Percentiles rank a stretch among this genome's conserved stretches.
These are phyloP conservation scores for Chaetophractus vellerosus DNA, from an alignment of 2,797 vertebrate genomes.

Conservation along the genomic window DNA sequence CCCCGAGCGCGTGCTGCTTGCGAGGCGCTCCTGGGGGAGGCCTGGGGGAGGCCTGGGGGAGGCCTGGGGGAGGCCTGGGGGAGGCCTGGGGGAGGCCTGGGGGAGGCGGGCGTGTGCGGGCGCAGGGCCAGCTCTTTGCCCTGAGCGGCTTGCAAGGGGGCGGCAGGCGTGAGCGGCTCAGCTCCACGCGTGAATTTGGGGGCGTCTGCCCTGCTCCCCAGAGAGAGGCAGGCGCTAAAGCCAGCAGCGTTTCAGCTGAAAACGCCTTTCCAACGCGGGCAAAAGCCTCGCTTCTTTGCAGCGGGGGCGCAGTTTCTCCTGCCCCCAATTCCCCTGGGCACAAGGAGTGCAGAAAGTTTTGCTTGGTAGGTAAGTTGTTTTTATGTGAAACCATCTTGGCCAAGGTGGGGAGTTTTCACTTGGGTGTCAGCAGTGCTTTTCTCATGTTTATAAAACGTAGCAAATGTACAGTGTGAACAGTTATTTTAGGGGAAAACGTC, in stretches of 20 bases:
- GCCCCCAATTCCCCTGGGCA: conserved; percentile 64
- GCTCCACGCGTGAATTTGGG: neutral
- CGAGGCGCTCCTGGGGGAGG: conserved; percentile 73
- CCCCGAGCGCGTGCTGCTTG: conserved; percentile 84
- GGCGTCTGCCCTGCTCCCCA: neutral
- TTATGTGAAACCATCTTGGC: conserved; percentile 81
- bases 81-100: neutral
- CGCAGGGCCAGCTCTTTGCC: conserved; percentile 65
- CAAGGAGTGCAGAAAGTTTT: conserved; percentile 74
- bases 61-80: conserved; percentile 53
- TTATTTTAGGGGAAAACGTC: conserved; percentile 59
- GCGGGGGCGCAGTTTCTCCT: neutral
- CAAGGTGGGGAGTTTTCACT: conserved; percentile 75
- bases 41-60: too few species aligned
- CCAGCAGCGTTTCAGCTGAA: neutral
- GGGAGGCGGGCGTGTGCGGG: conserved; percentile 68
- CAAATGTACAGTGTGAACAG: conserved; percentile 70
- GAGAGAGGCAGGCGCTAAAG: conserved; percentile 30
- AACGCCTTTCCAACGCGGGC: conserved; percentile 38
- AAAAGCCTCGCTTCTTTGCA: conserved; percentile 53
- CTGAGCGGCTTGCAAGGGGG: conserved; percentile 47
- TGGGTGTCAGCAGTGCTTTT: conserved; percentile 82
- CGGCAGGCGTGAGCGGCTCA: neutral
- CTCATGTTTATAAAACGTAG: conserved; percentile 71
- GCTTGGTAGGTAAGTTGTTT: conserved; percentile 72